Base-by-base conservation (phyloP, 2,888 invertebrate species). In the Ptilodon capucinus region DNA sequence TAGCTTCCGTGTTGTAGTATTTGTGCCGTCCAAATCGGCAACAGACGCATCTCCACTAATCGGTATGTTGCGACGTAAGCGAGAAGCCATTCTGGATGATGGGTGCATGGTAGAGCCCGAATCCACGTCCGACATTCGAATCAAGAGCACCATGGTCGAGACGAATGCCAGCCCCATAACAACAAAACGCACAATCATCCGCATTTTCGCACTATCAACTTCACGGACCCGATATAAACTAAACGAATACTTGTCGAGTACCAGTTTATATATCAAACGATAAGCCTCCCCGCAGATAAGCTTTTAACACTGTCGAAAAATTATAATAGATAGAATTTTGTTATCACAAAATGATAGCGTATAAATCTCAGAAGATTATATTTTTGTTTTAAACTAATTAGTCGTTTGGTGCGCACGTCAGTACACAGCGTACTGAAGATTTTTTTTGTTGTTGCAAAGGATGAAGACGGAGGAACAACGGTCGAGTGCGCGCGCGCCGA, bases 111-210 rank as follows among this genome's bases (percentile, higher is more conserved):
- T 48, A 23, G 44, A 13, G n/a, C 35, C 42, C 40, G 51, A 52
- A 4, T 66, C 56, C 17, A 71, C 30, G 38, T 72, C 68, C 17
- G 74, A 68, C 17, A 73, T 42, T 14, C 60, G 55, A 14, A 71
- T 46, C 40, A 85, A 36, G 28, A 86, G 41, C 6, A 81, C 13
- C 57, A 79, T 60, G 17, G 60, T 66, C 28, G 65, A 18, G 5
- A 59, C 57, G 34, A 81, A 74, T 6, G 59, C 52, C 8, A 74
- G 52, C 5, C 64, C 75, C 6, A 68, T 57, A 3, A 69, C 48
- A 9, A 68, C 39, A 13, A 79, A 67, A 43, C 84, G 80, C 16
- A 73, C 48, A 8, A 69, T 40, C 50, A 68, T 58, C 57, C 80
- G 81, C 85, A 86, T 86, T 51, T 11, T 64, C 28, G 43, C 38